Evolutionary conservation across 2,888 invertebrate species (phyloP).

Genomic region (Troides oblongomaculatus): DNA sequence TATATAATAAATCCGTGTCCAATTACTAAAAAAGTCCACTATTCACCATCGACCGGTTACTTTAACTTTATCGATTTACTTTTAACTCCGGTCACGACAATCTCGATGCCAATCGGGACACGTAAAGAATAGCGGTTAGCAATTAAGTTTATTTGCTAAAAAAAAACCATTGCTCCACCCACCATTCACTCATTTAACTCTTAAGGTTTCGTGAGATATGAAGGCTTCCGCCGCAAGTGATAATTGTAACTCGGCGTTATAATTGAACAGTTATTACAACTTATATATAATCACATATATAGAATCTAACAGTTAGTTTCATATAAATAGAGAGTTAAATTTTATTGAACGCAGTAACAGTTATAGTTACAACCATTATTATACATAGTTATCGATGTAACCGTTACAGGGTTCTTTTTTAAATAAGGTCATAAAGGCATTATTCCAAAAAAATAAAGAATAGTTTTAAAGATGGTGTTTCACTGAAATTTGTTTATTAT

Average conservation of each 20-base stretch:
- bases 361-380: background rate
- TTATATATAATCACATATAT: background rate
- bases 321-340: background rate
- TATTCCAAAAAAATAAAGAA: too few relatives aligned
- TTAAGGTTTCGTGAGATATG: background rate
- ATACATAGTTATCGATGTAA: too few relatives aligned
- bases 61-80: conserved; percentile 24
- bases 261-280: background rate
- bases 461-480: too few relatives aligned
- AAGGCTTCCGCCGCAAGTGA: background rate
- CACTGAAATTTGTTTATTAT: too few relatives aligned
- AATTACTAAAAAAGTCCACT: conserved; percentile 18
- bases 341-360: background rate
- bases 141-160: conserved; percentile 23
- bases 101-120: conserved; percentile 20
- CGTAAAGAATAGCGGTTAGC: conserved; percentile 12
- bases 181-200: background rate
- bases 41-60: conserved; percentile 12
- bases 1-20: conserved; percentile 22
- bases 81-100: conserved; percentile 23
- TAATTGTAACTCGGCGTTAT: background rate
- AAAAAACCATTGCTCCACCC: background rate
- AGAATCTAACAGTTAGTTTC: background rate
- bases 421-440: too few relatives aligned
- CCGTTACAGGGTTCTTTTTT: too few relatives aligned